Base-by-base conservation (phyloP, 2,797 vertebrate species). In the Takifugu ocellatus region DNA sequence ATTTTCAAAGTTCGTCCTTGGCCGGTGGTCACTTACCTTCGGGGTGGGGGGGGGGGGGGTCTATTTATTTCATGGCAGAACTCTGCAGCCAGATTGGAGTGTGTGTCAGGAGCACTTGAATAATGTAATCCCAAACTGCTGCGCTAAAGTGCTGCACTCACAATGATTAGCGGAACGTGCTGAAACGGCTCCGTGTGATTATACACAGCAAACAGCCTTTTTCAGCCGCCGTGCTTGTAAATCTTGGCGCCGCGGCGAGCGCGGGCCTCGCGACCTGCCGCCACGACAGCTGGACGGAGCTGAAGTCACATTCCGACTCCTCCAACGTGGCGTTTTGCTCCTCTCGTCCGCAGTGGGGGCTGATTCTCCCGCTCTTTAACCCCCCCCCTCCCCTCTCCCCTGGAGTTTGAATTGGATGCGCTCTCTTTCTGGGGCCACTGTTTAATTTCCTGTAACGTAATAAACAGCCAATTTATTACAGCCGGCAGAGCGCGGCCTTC, bases 391-490 rank as follows among this genome's bases (percentile, higher is more conserved):
- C 21, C 21, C 21, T 21, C 21, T 84, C 72, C 66, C 72, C 69
- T 44, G 69, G 66, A 79, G 74, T 79, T 85, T 82, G 82, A 86
- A 86, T 78, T 84, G 73, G 86, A 84, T 63, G 43, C 50, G 49
- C 64, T 64, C 61, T 66, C 68, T 83, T 84, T 86, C 74, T 75
- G 81, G 78, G 67, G 68, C 84, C 70, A 73, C 77, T 81, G 83
- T 87, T 88, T 87, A 86, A 88, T 89, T 88, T 89, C 82, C 78
- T 88, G 82, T 84, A 85, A 89, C 76, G 66, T 85, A 84, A 88
- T 88, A 88, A 90, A 87, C 81, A 83, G 78, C 66, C 80, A 84
- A 86, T 89, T 87, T 85, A 88, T 88, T 88, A 84, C 79, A 76
- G 75, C 59, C 56, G 60, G 69, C 74, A 84, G 77, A 84, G 74